Base-by-base conservation (phyloP, 2,888 invertebrate genomes). In the Sclerodermus sp. region DNA sequence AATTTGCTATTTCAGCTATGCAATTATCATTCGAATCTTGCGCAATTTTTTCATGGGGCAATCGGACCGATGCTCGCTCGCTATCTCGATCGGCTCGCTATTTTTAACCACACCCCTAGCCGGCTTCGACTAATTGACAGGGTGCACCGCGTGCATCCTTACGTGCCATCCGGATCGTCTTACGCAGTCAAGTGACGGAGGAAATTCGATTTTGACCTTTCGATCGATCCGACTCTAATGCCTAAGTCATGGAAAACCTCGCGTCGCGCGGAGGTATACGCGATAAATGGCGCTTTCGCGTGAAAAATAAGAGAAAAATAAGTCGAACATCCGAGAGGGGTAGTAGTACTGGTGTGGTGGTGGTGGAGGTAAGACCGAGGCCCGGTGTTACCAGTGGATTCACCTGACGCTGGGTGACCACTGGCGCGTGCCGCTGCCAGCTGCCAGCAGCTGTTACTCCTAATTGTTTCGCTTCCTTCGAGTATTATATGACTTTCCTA, bases 361-460 rank as follows among this genome's bases (percentile, higher is more conserved):
- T 5, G 23, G 17, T 16, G 31, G 14, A 18, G 1, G 34, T 36
- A 34, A 31, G 41, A 18, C 37, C 18, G 36, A 55, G 48, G 66
- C 66, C 68, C 58, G 69, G 58, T 67, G 66, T 56, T 63, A 49
- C 44, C 23, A 8, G 3, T 8, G 23, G 58, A 66, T 66, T 68
- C 65, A 64, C 62, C 65, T 65, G 66, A 69, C 62, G 56, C 61
- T 51, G 51, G 49, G 53, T 60, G 68, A 67, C 68, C 59, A 63
- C 57, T 64, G 70, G 67, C 74, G 67, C 74, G 74, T 73, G 74
- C 72, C 73, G 51, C 48, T 31, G 31, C 39, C 60, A 58, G 54
- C 55, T 56, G 42, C 46, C 51, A 55, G 55, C 72, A 71, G 66
- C 69, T 73, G 73, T 65, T 49, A 31, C 50, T 37, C 31, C 15